Percentiles rank a stretch among this genome's conserved stretches.
These are phyloP conservation scores for Melikaiella ostensackeni DNA, from an alignment of 2,888 invertebrate species.

Conservation along the genomic window DNA sequence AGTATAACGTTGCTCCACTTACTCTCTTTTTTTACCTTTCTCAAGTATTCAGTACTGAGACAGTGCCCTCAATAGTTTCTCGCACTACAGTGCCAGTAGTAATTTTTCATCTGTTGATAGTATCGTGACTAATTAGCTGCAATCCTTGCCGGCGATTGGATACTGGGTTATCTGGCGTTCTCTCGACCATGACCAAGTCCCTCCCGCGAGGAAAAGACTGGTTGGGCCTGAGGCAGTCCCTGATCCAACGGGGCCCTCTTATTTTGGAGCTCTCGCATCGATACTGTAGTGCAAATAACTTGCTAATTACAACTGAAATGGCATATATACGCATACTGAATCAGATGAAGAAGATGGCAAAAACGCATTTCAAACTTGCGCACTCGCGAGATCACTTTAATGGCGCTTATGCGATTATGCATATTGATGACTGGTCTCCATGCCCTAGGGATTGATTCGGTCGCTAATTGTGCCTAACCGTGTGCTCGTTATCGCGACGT, in stretches of 20 bases:
- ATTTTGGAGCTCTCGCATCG: slow-evolving; percentile 51
- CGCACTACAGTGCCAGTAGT: no score
- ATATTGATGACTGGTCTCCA: slow-evolving; percentile 63
- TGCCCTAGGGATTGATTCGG: slow-evolving; percentile 65
- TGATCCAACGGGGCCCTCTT: slow-evolving; percentile 37
- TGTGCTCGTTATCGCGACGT: slow-evolving; percentile 60
- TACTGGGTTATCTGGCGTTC: slow-evolving; percentile 54
- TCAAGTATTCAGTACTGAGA: no score
- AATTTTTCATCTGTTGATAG: slow-evolving; percentile 47
- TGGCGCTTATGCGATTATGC: slow-evolving; percentile 66
- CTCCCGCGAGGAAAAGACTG: slow-evolving; percentile 60
- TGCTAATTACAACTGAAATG: slow-evolving; percentile 68
- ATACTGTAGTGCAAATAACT: slow-evolving; percentile 63
- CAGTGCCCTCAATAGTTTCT: no score
- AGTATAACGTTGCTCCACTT: no score
- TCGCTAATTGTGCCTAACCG: slow-evolving; percentile 68
- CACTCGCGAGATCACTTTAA: slow-evolving; percentile 53
- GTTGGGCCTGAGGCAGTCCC: slow-evolving; percentile 50
- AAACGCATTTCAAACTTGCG: slow-evolving; percentile 46
- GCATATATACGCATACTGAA: slow-evolving; percentile 38
- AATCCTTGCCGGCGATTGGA: slow-evolving; percentile 66
- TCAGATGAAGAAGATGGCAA: slow-evolving; percentile 30
- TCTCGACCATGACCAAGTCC: slow-evolving; percentile 68
- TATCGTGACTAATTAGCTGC: slow-evolving; percentile 69
- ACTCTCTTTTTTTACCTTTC: no score